A percentile compares a stretch with the other conserved stretches of the same genome.
These are phyloP conservation scores for Saguinus imperator DNA, from an alignment of 2,113 vertebrate species.

Conservation along the genomic window DNA sequence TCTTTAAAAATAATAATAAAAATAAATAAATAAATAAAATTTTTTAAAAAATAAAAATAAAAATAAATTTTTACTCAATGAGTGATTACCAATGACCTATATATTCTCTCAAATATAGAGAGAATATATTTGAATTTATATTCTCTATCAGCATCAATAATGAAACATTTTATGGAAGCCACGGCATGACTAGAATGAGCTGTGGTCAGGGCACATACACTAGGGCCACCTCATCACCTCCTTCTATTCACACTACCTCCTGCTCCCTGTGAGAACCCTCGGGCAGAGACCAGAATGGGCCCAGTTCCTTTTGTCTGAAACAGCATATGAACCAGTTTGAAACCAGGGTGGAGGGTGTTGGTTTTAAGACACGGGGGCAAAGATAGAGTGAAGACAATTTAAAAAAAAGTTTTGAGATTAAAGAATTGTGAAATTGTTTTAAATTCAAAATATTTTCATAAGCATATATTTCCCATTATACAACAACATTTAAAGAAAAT, in stretches of 20 bases:
- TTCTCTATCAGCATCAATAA: background rate
- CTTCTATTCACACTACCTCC: background rate
- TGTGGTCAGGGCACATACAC: background rate
- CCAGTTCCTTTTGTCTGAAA: background rate
- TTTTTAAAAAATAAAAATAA: too few relatives aligned
- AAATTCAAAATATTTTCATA: slow-evolving; percentile 5
- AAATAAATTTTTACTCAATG: background rate
- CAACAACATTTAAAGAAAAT: background rate
- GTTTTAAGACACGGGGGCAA: background rate
- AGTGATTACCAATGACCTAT: background rate
- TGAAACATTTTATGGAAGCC: background rate
- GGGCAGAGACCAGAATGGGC: background rate
- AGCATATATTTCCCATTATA: background rate
- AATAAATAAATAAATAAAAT: too few relatives aligned
- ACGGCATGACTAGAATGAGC: background rate
- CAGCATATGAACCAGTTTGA: background rate
- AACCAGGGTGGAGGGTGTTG: background rate
- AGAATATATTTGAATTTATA: background rate
- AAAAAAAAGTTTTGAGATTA: background rate
- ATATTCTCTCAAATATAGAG: too few relatives aligned
- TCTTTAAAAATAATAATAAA: too few relatives aligned
- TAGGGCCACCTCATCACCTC: background rate
- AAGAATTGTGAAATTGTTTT: background rate
- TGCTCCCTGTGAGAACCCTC: background rate
- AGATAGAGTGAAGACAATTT: background rate